Base-by-base conservation (phyloP, 2,113 vertebrate species). In the Cyanocitta stelleri region DNA sequence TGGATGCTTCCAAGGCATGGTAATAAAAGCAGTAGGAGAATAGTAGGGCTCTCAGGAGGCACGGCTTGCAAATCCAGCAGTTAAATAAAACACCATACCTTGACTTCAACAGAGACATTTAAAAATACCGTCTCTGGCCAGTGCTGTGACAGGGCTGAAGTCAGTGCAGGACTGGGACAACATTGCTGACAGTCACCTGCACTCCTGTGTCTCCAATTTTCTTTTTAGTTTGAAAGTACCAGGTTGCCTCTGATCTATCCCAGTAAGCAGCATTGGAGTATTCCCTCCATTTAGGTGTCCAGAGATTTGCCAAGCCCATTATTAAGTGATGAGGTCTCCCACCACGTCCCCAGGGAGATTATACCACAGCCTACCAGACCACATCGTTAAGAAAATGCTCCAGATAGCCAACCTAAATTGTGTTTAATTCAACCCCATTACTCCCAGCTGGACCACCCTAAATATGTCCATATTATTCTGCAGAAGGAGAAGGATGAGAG, bases 371-470 rank as follows among this genome's bases (percentile, higher is more conserved):
- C 87, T 79, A 95, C 78, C 59, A 93, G 85, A 96, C 96, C 96
- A 91, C 90, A 97, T 95, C 48, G 0, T 96, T 93, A 96, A 64
- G 83, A 88, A 97, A 93, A 93, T 3, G 52, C 67, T 94, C 88
- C 93, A 88, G 85, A 86, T 95, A 95, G 94, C 83, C 95, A 96
- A 71, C 72, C 73, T 90, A 96, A 97, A 88, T 78, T 93, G 92
- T 78, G 27, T 78, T 96, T 97, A 95, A 94, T 93, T 95, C 93
- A 93, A 61, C 64, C 92, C 92, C 93, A 93, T 94, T 96, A 85
- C 88, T 96, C 95, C 92, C 95, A 97, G 93, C 85, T 96, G 90
- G 95, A 97, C 95, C 96, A 96, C 96, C 95, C 93, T 92, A 95
- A 94, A 86, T 71, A 78, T 41, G 74, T 83, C 82, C 93, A 59